Evolutionary conservation across 2,888 invertebrate genomes (phyloP).

Genomic region (Acleris holmiana): DNA sequence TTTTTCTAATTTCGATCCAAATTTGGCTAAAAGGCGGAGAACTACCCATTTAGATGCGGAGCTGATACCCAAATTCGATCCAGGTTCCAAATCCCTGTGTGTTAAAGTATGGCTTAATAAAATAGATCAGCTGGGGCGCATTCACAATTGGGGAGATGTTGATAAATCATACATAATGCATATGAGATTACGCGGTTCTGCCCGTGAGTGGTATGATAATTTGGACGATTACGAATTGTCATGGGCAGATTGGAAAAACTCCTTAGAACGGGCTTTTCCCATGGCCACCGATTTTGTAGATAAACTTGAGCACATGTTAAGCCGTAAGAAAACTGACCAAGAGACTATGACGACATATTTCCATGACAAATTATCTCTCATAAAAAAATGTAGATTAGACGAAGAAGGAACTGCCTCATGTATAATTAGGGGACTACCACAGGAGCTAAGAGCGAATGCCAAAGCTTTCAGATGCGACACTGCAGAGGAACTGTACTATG

Average conservation of each 20-base stretch:
- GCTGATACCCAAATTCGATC: neutral
- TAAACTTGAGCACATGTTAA: neutral
- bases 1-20: too few relatives aligned
- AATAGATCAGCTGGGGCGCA: too few relatives aligned
- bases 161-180: too few relatives aligned
- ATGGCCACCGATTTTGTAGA: neutral
- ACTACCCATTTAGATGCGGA: neutral
- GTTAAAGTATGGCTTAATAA: too few relatives aligned
- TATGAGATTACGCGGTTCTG: too few relatives aligned
- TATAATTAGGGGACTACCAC: too few relatives aligned
- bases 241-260: neutral
- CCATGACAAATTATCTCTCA: neutral
- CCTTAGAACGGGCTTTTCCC: neutral
- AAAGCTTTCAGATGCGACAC: too few relatives aligned
- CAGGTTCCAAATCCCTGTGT: neutral
- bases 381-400: conserved; percentile 1
- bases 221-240: neutral
- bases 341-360: conserved; percentile 2
- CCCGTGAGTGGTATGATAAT: conserved; percentile 1
- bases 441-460: too few relatives aligned
- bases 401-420: too few relatives aligned
- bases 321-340: too few relatives aligned
- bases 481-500: too few relatives aligned
- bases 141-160: too few relatives aligned
- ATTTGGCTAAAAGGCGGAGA: neutral